Percentiles rank a stretch among this genome's conserved stretches.
Evolutionary conservation across 1,140 invertebrate genomes (phyloP).

Genomic region (Mercenaria mercenaria): DNA sequence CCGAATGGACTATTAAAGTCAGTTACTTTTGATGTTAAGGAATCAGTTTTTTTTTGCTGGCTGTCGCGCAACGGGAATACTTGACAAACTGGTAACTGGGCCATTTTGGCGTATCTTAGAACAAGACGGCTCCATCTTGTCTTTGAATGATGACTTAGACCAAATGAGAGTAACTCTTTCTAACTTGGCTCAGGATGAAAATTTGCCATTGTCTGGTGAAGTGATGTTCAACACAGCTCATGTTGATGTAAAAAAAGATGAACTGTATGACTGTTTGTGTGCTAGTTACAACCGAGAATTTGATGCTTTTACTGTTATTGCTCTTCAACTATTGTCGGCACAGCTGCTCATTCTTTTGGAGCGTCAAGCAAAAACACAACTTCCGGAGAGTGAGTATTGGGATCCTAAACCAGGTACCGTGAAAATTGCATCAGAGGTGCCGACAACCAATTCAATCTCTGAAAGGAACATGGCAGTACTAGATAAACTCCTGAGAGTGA

Average conservation of each 20-base stretch:
- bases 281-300: not conserved
- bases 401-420: not conserved
- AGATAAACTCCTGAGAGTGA: slow-evolving; percentile 32
- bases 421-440: not conserved
- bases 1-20: slow-evolving; percentile 60
- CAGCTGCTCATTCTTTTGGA: slow-evolving; percentile 47
- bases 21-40: slow-evolving; percentile 46
- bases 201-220: not conserved
- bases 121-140: not conserved
- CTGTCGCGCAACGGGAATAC: not conserved
- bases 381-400: slow-evolving; percentile 19
- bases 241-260: not conserved
- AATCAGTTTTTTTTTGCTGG: not conserved
- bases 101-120: not conserved
- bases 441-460: no score
- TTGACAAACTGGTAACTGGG: not conserved
- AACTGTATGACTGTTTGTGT: not conserved
- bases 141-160: not conserved
- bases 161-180: not conserved
- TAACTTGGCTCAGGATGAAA: not conserved
- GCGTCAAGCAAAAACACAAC: slow-evolving; percentile 46
- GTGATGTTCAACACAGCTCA: no score
- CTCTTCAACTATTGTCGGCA: slow-evolving; percentile 1
- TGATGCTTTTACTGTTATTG: slow-evolving; percentile 38
- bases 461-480: slow-evolving; percentile 51